These are phyloP conservation scores for Marmota monax DNA, from an alignment of 2,113 vertebrate genomes.

Conservation along the genomic window DNA sequence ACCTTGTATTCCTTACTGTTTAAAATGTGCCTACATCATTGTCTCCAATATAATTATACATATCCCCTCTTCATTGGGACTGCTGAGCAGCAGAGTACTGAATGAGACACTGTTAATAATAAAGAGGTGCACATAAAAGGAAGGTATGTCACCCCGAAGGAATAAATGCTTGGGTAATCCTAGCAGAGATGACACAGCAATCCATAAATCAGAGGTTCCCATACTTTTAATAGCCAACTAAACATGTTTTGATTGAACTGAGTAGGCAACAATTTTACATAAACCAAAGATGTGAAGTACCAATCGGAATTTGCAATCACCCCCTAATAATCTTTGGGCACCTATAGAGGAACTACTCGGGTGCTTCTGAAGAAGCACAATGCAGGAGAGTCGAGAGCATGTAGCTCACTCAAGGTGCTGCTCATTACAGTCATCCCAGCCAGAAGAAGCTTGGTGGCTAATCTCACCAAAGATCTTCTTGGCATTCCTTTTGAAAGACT, in stretches of 20 bases:
- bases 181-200: neutral
- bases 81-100: neutral
- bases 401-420: too few species aligned
- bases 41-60: neutral
- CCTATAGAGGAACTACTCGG: neutral
- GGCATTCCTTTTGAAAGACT: neutral
- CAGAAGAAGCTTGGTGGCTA: neutral
- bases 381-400: neutral
- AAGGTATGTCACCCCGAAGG: neutral
- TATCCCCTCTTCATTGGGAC: neutral
- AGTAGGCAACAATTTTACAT: neutral
- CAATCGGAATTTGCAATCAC: neutral
- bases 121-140: neutral
- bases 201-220: neutral
- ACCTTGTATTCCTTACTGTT: neutral
- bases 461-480: neutral
- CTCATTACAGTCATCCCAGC: neutral
- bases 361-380: neutral
- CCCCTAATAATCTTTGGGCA: neutral
- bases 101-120: neutral
- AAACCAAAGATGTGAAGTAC: neutral
- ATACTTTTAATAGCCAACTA: neutral
- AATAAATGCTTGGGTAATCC: neutral
- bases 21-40: neutral
- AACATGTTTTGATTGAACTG: neutral